Percentiles rank a stretch among this genome's conserved stretches.
Evolutionary conservation across 2,888 invertebrate genomes (phyloP).

Genomic region (Monoplex corrugatus): DNA sequence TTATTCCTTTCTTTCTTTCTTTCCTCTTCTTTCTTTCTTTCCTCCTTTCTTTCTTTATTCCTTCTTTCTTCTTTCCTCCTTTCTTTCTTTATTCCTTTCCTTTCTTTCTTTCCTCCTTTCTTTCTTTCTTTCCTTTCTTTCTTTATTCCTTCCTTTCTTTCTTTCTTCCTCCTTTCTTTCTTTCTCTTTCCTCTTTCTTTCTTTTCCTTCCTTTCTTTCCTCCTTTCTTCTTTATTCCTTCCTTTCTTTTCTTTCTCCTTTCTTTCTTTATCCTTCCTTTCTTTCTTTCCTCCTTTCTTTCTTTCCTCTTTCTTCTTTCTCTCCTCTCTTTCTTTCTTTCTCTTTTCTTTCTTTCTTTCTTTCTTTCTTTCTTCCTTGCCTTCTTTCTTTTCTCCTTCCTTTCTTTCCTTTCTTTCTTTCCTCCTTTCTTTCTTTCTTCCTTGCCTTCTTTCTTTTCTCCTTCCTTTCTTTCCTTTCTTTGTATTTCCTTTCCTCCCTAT

Average conservation of each 20-base stretch:
- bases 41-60: background rate
- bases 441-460: background rate
- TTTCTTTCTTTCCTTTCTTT: slow-evolving; percentile 7
- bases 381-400: background rate
- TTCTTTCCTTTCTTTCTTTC: background rate
- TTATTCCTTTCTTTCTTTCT: background rate
- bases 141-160: slow-evolving; percentile 8
- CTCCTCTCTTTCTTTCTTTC: background rate
- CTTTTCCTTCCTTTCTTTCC: background rate
- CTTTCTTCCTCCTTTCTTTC: background rate
- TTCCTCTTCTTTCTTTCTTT: background rate
- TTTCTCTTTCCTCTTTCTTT: background rate
- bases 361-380: background rate
- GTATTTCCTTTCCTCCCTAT: background rate
- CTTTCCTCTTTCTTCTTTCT: background rate
- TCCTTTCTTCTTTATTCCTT: background rate
- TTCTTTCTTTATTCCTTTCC: slow-evolving; percentile 8
- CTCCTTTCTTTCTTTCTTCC: background rate
- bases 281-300: background rate
- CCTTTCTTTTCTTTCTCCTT: background rate
- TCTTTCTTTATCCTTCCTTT: background rate
- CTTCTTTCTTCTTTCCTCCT: background rate
- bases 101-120: background rate
- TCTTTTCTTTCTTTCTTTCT: background rate
- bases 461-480: background rate